Base-by-base conservation (phyloP, 2,797 vertebrate species). In the Ctenochaetus hawaiiensis region DNA sequence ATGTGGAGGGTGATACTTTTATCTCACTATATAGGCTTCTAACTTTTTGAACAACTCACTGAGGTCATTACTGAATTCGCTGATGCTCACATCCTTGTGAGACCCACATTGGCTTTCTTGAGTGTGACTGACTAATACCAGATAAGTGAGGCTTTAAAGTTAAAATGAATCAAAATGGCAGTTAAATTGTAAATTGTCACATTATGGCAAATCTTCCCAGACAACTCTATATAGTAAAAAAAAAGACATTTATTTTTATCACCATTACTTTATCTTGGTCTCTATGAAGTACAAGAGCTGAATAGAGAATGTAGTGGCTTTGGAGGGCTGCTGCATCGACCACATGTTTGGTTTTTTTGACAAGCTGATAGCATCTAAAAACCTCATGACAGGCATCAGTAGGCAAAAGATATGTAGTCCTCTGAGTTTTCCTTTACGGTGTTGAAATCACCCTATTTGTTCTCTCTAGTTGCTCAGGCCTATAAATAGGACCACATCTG, bases 401-500 rank as follows among this genome's bases (percentile, higher is more conserved):
- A 70, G 5, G n/a, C 7, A 8, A 34, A 44, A 80, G 64, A 84
- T 2, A 60, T 39, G 71, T 64, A 71, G 58, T 77, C 47, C 44
- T 74, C 48, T 10, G 22, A 67, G 48, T 75, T 82, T 72, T 59
- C 14, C 2, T 59, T 75, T 75, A 26, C 2, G 6, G 37, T 74
- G 69, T 77, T 49, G 51, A 88, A 84, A 78, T 74, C 44, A 1
- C 34, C 54, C 70, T 56, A 67, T 77, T 82, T 69, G 81, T 81
- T 62, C 58, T 78, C 60, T 64, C 59, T 39, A 47, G 57, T 72
- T 66, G 59, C 75, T 68, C 30, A 34, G 18, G 71, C 39, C 77
- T 84, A 90, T 82, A 88, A 92, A 92, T 86, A 90, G 88, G 72
- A 81, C 56, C n/a, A 72, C 53, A 77, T 87, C 83, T 89, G 84